Evolutionary conservation across 2,888 invertebrate species (phyloP).

Genomic region (Nezara viridula): DNA sequence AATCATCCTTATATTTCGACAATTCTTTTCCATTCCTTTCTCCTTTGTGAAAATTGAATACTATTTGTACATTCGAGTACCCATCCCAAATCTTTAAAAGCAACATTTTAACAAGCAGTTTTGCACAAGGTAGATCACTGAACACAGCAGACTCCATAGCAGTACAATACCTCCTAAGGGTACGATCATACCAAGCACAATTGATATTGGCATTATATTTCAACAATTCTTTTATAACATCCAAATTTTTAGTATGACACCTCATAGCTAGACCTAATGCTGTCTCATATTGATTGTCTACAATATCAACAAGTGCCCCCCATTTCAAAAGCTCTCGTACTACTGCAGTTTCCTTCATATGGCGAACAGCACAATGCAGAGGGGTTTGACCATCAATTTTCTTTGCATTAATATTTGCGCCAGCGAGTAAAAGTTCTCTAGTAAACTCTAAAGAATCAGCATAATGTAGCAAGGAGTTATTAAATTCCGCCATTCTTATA

Average conservation of each 20-base stretch:
- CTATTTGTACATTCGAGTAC: not conserved
- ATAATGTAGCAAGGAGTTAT: conserved; percentile 25
- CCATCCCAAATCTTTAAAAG: not conserved
- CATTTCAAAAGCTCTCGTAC: conserved; percentile 14
- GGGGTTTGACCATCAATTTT: not conserved
- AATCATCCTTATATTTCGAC: not conserved
- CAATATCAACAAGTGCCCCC: not conserved
- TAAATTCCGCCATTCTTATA: not conserved
- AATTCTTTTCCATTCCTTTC: not conserved
- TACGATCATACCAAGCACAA: not conserved
- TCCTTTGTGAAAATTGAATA: not conserved
- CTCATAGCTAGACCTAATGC: conserved; percentile 26
- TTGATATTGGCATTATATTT: conserved; percentile 10
- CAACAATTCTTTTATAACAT: conserved; percentile 13
- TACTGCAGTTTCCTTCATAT: not conserved
- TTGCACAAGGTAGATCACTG: not conserved
- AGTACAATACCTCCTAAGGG: not conserved
- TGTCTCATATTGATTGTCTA: not conserved
- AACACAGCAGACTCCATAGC: not conserved
- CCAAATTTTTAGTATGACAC: not conserved
- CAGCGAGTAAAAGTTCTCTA: not conserved
- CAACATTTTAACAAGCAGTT: conserved; percentile 5
- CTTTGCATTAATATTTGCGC: not conserved
- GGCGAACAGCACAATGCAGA: not conserved
- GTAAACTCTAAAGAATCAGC: not conserved